Conservation (phyloP, 2,797 vertebrate genomes). For the Erethizon dorsatum region DNA sequence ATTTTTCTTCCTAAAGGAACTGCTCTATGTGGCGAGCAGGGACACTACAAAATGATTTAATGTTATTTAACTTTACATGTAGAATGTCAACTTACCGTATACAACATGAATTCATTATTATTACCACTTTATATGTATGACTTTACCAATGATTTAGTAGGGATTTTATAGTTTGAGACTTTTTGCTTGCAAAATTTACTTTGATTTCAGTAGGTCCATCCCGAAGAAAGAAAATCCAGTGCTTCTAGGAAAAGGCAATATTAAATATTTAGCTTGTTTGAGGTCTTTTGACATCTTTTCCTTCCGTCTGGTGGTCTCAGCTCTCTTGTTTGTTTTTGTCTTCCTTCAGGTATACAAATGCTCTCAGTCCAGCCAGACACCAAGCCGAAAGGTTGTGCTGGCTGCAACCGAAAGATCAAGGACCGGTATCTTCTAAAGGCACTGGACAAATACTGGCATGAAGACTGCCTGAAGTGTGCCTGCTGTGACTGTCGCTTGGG, state of each 20-base stretch:
- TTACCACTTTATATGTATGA: background rate
- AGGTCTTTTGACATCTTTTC: slow-evolving; percentile 18
- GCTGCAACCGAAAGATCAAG: slow-evolving; percentile 99
- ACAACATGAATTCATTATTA: background rate
- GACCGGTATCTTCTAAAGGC: slow-evolving; percentile 99
- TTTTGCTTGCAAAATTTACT: background rate
- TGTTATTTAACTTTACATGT: background rate
- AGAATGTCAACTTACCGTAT: background rate
- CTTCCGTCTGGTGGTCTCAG: slow-evolving; percentile 39
- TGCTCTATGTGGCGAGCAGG: background rate
- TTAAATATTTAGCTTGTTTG: background rate
- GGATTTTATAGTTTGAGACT: slow-evolving; percentile 5
- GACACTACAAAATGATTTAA: background rate
- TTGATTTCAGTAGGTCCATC: background rate
- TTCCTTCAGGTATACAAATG: slow-evolving; percentile 98
- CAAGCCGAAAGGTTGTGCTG: slow-evolving; percentile 99
- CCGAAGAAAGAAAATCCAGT: background rate
- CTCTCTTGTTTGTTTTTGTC: slow-evolving; percentile 71
- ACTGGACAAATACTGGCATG: slow-evolving; percentile 99
- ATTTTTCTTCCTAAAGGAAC: slow-evolving; percentile 16
- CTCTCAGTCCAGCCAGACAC: slow-evolving; percentile 99
- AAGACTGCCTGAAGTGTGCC: slow-evolving; percentile 98
- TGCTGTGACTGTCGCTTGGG: slow-evolving; percentile 98
- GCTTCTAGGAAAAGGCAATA: background rate
- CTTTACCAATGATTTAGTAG: background rate